A percentile compares a stretch with the other conserved stretches of the same genome.
Conservation (phyloP, 2,888 invertebrate species). For the Melipona bicolor region DNA sequence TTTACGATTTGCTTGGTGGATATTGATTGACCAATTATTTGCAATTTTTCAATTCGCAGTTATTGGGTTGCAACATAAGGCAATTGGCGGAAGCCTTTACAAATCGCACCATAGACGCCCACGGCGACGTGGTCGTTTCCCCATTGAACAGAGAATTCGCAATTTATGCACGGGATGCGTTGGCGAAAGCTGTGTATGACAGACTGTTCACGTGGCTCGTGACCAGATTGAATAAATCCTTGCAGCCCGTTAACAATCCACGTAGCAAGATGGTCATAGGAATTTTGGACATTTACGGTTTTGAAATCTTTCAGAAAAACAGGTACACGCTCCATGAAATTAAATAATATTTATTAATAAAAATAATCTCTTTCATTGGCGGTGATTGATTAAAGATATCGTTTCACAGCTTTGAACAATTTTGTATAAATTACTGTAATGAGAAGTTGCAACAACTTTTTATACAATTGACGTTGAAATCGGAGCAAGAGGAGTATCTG, state of each 20-base stretch:
- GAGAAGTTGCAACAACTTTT: constrained; percentile 97
- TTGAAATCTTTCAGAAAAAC: constrained; percentile 96
- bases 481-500: constrained; percentile 96
- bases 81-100: constrained; percentile 90
- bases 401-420: constrained; percentile 91
- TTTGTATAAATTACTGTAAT: constrained; percentile 98
- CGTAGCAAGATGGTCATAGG: constrained; percentile 91
- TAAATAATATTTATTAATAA: neutral
- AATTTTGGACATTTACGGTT: constrained; percentile 97
- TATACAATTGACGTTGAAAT: constrained; percentile 95
- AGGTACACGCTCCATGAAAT: constrained; percentile 85
- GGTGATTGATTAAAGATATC: constrained; percentile 3
- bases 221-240: constrained; percentile 90
- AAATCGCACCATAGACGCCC: constrained; percentile 94
- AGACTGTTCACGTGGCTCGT: constrained; percentile 96
- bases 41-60: constrained; percentile 83
- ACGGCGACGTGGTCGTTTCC: constrained; percentile 92
- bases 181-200: constrained; percentile 96
- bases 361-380: neutral
- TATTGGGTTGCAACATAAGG: constrained; percentile 89
- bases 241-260: constrained; percentile 86
- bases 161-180: constrained; percentile 94
- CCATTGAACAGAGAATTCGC: constrained; percentile 93
- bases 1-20: neutral
- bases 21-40: neutral